Percentiles rank a stretch among this genome's conserved stretches.
These are phyloP conservation scores for Dromococcyx pavoninus DNA, from an alignment of 2,797 vertebrate genomes.

Conservation along the genomic window DNA sequence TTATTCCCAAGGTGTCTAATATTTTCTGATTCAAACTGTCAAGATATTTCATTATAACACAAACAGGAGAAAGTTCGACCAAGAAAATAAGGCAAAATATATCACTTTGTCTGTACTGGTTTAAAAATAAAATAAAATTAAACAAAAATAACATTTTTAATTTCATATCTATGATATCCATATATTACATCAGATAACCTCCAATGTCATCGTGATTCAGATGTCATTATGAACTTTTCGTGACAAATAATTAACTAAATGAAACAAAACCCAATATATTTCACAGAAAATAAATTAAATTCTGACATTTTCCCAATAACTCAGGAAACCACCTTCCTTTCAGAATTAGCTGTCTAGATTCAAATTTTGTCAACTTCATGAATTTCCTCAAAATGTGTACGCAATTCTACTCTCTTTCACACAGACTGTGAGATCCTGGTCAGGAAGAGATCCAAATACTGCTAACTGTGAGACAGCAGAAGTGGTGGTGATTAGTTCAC, in stretches of 20 bases:
- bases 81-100: not conserved
- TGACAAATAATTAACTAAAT: not conserved
- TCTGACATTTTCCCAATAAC: not conserved
- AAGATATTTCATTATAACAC: not conserved
- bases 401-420: not conserved
- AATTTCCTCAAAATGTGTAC: fast-evolving
- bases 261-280: not conserved
- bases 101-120: not conserved
- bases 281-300: not conserved
- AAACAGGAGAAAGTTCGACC: not conserved
- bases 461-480: not conserved
- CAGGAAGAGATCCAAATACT: not conserved
- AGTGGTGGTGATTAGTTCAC: not conserved
- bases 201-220: not conserved
- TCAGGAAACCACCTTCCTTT: not conserved
- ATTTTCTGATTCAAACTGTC: not conserved
- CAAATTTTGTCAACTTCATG: not conserved
- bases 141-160: not conserved
- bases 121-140: not conserved
- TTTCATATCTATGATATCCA: not conserved
- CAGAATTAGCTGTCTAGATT: not conserved
- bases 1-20: not conserved
- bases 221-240: not conserved
- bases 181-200: not conserved
- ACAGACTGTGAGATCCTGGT: not conserved